Base-by-base conservation (phyloP, 2,113 vertebrate genomes). In the Bucco capensis region DNA sequence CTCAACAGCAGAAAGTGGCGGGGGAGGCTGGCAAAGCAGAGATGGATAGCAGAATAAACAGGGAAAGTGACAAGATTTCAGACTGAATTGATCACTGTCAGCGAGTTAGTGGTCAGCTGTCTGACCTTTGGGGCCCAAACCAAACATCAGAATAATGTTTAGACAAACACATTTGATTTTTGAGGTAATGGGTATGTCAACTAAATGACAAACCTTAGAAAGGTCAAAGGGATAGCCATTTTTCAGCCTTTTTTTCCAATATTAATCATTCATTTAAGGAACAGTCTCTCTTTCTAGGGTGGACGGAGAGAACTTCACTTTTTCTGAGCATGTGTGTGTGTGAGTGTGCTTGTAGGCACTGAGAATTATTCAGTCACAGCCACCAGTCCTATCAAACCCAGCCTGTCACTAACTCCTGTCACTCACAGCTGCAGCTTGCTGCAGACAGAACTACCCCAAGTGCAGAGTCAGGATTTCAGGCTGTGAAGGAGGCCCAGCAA, bases 121-220 rank as follows among this genome's bases (percentile, higher is more conserved):
- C 98, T 98, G 98, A 97, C 98, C 98, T 97, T 95, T 91, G 71
- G 95, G 96, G 97, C 97, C 97, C 98, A 97, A 96, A 97, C 96
- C 91, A 96, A 98, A 97, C 97, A 97, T 97, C 96, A 96, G 98
- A 98, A 98, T 98, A 98, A 98, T 98, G 98, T 98, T 98, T 98
- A 98, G 98, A 98, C 98, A 98, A 98, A 98, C 98, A 98, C 97
- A 98, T 98, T 98, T 98, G 98, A 98, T 98, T 98, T 98, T 96
- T 96, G 97, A 97, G 97, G 98, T 98, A 98, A 98, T 98, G 98
- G 98, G 97, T 97, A 98, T 98, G 98, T 98, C 98, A 98, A 97
- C 96, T 89, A 98, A 98, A 98, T 98, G 97, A 98, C 98, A 98
- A 97, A 97, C 97, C 97, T 97, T 97, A 79, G 97, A 96, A 97